Conservation (phyloP, 2,888 invertebrate species). For the Coleophora flavipennella region DNA sequence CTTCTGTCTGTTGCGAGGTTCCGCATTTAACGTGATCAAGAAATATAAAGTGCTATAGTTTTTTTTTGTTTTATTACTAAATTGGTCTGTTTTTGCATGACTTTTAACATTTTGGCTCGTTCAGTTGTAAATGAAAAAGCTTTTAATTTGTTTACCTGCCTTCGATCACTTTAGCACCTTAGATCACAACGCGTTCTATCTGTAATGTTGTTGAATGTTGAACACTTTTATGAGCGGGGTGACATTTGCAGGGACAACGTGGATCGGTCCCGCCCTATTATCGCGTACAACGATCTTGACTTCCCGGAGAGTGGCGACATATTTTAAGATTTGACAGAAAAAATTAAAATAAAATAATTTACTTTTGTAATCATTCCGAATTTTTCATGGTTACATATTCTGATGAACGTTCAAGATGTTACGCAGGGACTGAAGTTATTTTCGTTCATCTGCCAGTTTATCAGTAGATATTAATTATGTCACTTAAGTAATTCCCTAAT, state of each 20-base stretch:
- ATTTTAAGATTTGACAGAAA: conserved; percentile 66
- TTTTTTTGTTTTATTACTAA: too few relatives aligned
- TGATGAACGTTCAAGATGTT: too few relatives aligned
- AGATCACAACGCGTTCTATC: conserved; percentile 19
- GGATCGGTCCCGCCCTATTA: conserved; percentile 82
- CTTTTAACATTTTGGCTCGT: neutral
- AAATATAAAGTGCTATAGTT: too few relatives aligned
- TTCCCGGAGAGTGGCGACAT: conserved; percentile 86
- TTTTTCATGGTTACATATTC: conserved; percentile 13
- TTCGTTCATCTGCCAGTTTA: too few relatives aligned
- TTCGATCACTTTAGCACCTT: conserved; percentile 21
- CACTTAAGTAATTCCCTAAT: too few relatives aligned
- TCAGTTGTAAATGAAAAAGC: neutral
- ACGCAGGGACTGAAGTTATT: too few relatives aligned
- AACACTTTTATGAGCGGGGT: conserved; percentile 18
- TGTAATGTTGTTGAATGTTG: too few relatives aligned
- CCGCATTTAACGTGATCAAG: too few relatives aligned
- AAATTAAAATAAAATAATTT: conserved; percentile 10
- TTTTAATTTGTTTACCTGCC: neutral
- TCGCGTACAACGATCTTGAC: conserved; percentile 93
- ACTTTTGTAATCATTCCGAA: conserved; percentile 28
- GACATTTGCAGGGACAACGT: conserved; percentile 76
- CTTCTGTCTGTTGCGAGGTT: too few relatives aligned
- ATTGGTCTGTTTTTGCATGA: neutral
- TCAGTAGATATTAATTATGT: too few relatives aligned